Evolutionary conservation across 2,113 vertebrate genomes (phyloP).

Genomic region (Brachionichthys hirsutus): DNA sequence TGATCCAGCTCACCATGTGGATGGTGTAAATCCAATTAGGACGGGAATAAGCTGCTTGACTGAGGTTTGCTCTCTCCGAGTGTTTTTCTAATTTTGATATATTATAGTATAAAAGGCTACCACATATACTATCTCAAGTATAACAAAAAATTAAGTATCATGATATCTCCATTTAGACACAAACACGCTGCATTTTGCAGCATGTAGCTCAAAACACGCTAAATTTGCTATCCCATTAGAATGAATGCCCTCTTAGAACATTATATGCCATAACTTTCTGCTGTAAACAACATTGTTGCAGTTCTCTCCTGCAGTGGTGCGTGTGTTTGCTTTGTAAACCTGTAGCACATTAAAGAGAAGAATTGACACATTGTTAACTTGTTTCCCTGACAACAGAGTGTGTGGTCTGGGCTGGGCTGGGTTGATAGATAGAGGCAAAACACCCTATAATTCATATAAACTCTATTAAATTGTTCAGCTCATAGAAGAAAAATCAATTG

Average conservation of each 20-base stretch:
- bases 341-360: constrained; percentile 82
- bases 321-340: constrained; percentile 76
- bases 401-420: constrained; percentile 83
- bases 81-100: neutral
- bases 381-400: constrained; percentile 87
- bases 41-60: too few relatives aligned
- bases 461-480: constrained; percentile 75
- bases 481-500: constrained; percentile 78
- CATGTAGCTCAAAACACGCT: constrained; percentile 40
- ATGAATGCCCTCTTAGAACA: constrained; percentile 43
- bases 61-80: too few relatives aligned
- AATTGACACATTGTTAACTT: constrained; percentile 85
- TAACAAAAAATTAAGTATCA: constrained; percentile 18
- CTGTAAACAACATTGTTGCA: constrained; percentile 57
- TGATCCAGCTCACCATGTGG: too few relatives aligned
- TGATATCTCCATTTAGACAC: constrained; percentile 23
- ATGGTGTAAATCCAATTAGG: too few relatives aligned
- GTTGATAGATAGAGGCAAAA: constrained; percentile 88
- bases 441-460: constrained; percentile 86
- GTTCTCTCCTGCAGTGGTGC: constrained; percentile 42
- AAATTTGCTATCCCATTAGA: constrained; percentile 31
- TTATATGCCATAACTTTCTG: constrained; percentile 42
- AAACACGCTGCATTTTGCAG: constrained; percentile 29
- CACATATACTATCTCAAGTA: neutral
- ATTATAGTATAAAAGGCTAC: constrained; percentile 6